Base-by-base conservation (phyloP, 2,797 vertebrate genomes). In the Ataeniobius toweri region DNA sequence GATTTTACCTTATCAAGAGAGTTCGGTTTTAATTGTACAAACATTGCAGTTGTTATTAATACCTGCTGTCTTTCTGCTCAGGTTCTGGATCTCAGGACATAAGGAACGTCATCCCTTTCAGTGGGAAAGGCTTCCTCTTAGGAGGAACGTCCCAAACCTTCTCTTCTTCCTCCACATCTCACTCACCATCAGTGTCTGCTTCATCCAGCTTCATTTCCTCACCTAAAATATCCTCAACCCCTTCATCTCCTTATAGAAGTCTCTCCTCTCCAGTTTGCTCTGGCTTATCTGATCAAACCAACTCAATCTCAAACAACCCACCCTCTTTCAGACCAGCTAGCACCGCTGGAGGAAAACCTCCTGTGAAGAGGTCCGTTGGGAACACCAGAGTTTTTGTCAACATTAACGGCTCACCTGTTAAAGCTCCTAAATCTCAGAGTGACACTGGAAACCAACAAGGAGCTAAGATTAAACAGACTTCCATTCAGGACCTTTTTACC, bases 121-220 rank as follows among this genome's bases (percentile, higher is more conserved):
- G 93, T 73, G 98, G 98, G 13, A 97, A 78, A 80, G 98, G 98
- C 0, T 95, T 97, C 84, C 74, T 95, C 2, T 96, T 99, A 1
- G 96, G 96, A 79, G 95, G 95, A 39, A 82, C 72, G 55, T 92
- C 90, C 0, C 76, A 76, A 68, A 61, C 82, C 0, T 78, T 88
- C 3, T 41, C 24, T 0, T 80, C 88, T 39, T 84, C 86, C 46
- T 18, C 81, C 5, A 8, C 78, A 0, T 70, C 74, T 41, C 89
- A 77, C 71, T 94, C 84, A 77, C 65, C 80, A 18, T n/a, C 59
- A 1, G 68, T 22, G 22, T 67, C 88, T 74, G 82, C 89, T 18
- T 67, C 59, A 0, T 56, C 81, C 59, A 24, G 58, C 80, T 4
- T 74, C 39, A 0, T 56, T 78, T 90, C 91, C 39, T 78, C 91